Percentiles rank a stretch among this genome's conserved stretches.
Evolutionary conservation across 2,113 vertebrate species (phyloP).

Genomic region (Saccopteryx bilineata): DNA sequence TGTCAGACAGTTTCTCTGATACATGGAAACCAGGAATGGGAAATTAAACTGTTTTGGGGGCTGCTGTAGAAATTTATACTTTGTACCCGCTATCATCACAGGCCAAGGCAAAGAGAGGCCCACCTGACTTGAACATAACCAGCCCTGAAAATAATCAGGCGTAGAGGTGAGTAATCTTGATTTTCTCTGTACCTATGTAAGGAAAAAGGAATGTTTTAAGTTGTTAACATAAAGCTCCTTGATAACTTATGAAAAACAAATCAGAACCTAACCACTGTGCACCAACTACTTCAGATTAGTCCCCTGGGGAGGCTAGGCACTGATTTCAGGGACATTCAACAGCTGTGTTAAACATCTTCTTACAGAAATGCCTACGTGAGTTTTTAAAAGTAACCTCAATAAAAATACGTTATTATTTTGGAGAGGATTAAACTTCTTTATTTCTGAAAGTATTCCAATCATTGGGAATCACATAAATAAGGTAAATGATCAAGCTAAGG

Average conservation of each 20-base stretch:
- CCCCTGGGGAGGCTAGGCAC: neutral
- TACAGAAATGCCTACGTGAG: constrained; percentile 21
- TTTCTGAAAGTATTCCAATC: constrained; percentile 30
- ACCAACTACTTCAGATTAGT: neutral
- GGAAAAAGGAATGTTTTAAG: constrained; percentile 28
- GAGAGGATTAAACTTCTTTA: constrained; percentile 47
- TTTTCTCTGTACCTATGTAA: neutral
- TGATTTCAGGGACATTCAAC: neutral
- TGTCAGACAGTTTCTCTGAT: neutral
- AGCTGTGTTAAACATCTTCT: constrained; percentile 23
- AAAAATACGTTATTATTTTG: constrained; percentile 20
- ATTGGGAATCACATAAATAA: constrained; percentile 11
- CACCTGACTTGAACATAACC: constrained; percentile 38
- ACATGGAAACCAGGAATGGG: neutral
- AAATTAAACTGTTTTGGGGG: neutral
- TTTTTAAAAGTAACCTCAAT: constrained; percentile 15
- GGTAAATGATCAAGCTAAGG: neutral
- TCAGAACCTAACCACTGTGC: neutral
- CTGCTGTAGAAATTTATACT: neutral
- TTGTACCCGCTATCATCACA: neutral
- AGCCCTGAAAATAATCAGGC: neutral
- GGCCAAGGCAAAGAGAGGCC: constrained; percentile 39
- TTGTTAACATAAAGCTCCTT: constrained; percentile 5
- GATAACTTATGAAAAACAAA: constrained; percentile 21
- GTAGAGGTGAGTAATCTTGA: neutral